These are phyloP conservation scores for Rhingia rostrata DNA, from an alignment of 2,888 invertebrate genomes.

Conservation along the genomic window DNA sequence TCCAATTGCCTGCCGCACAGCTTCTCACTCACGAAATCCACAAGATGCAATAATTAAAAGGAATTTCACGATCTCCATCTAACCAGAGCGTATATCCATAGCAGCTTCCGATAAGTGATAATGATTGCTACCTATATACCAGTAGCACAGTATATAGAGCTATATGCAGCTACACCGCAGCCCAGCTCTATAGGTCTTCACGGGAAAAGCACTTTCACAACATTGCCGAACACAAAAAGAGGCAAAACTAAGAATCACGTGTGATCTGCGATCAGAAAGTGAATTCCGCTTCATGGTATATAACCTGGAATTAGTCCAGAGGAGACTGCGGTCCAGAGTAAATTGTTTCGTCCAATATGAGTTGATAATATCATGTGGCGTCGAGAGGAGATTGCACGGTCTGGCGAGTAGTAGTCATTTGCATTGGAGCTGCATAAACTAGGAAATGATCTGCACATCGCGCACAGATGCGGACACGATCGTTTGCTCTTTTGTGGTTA, in stretches of 20 bases:
- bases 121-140: constrained; percentile 25
- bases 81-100: constrained; percentile 19
- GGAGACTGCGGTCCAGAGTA: constrained; percentile 8
- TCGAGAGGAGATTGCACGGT: constrained; percentile 34
- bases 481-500: constrained; percentile 41
- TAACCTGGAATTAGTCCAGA: constrained; percentile 35
- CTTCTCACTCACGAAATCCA: constrained; percentile 52
- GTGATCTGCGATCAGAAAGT: constrained; percentile 70
- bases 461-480: constrained; percentile 54
- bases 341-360: constrained; percentile 61
- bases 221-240: neutral
- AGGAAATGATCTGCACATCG: constrained; percentile 49
- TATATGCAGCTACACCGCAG: constrained; percentile 34
- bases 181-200: constrained; percentile 40
- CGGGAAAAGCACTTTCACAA: constrained; percentile 63
- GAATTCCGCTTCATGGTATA: constrained; percentile 31
- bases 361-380: constrained; percentile 53
- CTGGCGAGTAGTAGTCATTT: constrained; percentile 20
- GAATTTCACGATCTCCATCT: constrained; percentile 66
- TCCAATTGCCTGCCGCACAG: constrained; percentile 9
- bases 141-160: constrained; percentile 34
- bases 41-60: constrained; percentile 59
- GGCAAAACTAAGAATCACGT: constrained; percentile 49
- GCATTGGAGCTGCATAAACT: constrained; percentile 18
- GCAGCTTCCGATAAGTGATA: constrained; percentile 62